These are phyloP conservation scores for Drosophila pseudotalamancana DNA, from an alignment of 2,888 invertebrate species.

Conservation along the genomic window DNA sequence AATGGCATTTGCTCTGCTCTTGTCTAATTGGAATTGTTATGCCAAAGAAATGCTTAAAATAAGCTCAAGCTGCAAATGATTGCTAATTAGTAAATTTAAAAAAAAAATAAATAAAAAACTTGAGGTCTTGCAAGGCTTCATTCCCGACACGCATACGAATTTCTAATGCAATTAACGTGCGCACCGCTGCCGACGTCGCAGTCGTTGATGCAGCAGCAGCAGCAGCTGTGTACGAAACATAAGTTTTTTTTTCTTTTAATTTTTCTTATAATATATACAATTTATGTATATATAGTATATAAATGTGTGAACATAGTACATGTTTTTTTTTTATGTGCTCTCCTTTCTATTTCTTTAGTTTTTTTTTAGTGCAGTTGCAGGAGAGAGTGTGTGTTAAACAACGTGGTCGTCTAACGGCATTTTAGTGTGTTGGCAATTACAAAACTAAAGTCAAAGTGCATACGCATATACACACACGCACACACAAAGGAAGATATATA, in stretches of 20 bases:
- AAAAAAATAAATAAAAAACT: constrained; percentile 25
- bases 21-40: constrained; percentile 71
- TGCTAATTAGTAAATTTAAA: constrained; percentile 64
- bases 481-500: background rate
- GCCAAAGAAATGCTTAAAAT: constrained; percentile 58
- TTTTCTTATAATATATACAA: constrained; percentile 2
- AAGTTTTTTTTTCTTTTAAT: constrained; percentile 27
- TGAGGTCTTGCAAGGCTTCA: constrained; percentile 61
- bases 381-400: constrained; percentile 35
- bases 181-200: constrained; percentile 31
- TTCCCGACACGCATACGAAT: constrained; percentile 70
- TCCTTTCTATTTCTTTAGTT: constrained; percentile 31
- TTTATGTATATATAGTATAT: constrained; percentile 1
- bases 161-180: constrained; percentile 75
- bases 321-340: constrained; percentile 23
- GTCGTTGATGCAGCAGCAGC: constrained; percentile 24
- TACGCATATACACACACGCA: constrained; percentile 27
- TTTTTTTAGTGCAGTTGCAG: constrained; percentile 28
- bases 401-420: constrained; percentile 52
- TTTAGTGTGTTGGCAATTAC: constrained; percentile 32
- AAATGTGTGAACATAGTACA: background rate
- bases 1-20: constrained; percentile 55
- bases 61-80: constrained; percentile 63
- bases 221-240: constrained; percentile 42
- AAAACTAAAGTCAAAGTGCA: constrained; percentile 51